Base-by-base conservation (phyloP, 2,888 invertebrate genomes). In the Tortricodes alternella region DNA sequence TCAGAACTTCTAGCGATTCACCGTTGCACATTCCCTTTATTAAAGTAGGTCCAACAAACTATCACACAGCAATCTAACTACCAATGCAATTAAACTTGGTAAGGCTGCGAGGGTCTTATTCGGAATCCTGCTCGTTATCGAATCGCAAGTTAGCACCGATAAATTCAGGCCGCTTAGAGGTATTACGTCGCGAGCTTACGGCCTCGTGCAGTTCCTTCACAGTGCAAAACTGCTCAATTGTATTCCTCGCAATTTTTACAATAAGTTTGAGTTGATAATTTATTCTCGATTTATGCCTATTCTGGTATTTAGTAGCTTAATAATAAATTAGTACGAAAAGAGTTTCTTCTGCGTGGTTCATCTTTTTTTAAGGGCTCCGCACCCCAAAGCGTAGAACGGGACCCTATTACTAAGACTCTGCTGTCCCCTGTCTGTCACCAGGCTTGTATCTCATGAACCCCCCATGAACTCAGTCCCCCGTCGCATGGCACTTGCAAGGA, bases 101-200 rank as follows among this genome's bases (percentile, higher is more conserved):
- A 55, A 55, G 48, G 55, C 48, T 37, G 48, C 34, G 50, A 18
- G 46, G 55, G 35, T 56, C 50, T 56, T 50, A 50, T 56, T 50
- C 56, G 35, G 19, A 56, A 56, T 50, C 56, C 48, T 43, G 48
- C 55, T 56, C 49, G 43, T 56, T 56, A 56, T 56, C 56, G 56
- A 50, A 50, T 56, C 56, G 50, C 56, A 56, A 56, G 56, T 56
- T 56, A 50, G 56, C 37, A 38, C 49, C 56, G 44, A 56, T 56
- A 56, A 56, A 56, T 56, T 56, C 44, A 50, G 44, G 49, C 44
- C 49, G 56, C 56, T 56, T 56, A 44, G 29, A 56, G 50, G 49
- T 38, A 56, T 56, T 56, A 56, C 29, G 29, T 15, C 15, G 41
- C 13, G 34, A 38, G 50, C 49, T 50, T 49, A 56, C 35, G 15